Conservation (phyloP, 2,797 vertebrate species). For the Furcifer pardalis region DNA sequence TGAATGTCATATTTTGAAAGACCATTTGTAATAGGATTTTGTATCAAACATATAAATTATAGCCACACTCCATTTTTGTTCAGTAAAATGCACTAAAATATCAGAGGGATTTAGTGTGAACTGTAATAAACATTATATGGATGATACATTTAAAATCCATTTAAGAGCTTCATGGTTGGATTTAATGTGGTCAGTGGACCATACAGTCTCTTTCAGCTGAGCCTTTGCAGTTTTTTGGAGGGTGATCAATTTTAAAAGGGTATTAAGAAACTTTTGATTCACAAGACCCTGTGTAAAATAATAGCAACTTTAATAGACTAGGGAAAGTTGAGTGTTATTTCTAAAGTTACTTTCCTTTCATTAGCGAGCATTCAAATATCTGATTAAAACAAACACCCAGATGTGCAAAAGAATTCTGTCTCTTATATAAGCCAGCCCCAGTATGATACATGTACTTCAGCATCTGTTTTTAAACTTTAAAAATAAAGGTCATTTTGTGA, state of each 20-base stretch:
- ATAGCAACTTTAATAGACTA: slow-evolving; percentile 5
- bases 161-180: slow-evolving; percentile 28
- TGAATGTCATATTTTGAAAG: slow-evolving; percentile 48
- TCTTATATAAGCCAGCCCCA: neutral
- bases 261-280: slow-evolving; percentile 21
- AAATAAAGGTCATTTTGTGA: neutral
- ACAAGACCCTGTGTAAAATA: slow-evolving; percentile 28
- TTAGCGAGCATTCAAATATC: neutral
- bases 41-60: slow-evolving; percentile 29
- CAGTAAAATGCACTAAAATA: neutral
- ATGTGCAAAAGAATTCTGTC: neutral
- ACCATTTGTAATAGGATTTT: slow-evolving; percentile 18
- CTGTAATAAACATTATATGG: slow-evolving; percentile 37
- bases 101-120: slow-evolving; percentile 33
- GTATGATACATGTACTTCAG: neutral
- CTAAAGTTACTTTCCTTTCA: slow-evolving; percentile 15
- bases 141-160: slow-evolving; percentile 43
- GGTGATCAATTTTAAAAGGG: slow-evolving; percentile 35
- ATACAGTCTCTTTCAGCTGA: slow-evolving; percentile 28
- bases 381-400: neutral
- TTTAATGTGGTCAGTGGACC: slow-evolving; percentile 11
- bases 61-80: slow-evolving; percentile 29
- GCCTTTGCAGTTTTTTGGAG: slow-evolving; percentile 26
- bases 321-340: neutral
- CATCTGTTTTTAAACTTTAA: slow-evolving; percentile 9